Conservation (phyloP, 37 sponge, comb jelly and placozoan genomes). For the Aplysina aerophoba region DNA sequence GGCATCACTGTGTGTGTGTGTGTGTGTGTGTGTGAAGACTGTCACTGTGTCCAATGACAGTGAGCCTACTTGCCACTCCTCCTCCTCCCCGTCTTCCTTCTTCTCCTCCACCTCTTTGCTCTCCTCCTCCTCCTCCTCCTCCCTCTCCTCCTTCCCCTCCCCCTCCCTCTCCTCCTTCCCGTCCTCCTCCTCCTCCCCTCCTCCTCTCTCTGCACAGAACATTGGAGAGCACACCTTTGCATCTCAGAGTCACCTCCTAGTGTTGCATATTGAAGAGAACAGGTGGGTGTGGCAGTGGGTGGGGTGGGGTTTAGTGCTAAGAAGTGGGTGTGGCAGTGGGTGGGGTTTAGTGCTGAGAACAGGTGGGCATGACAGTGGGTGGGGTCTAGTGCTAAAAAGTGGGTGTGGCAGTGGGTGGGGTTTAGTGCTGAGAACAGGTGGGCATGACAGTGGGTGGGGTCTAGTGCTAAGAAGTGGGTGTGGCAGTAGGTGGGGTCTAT, state of each 20-base stretch:
- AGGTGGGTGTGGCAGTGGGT: constrained; percentile 37
- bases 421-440: neutral
- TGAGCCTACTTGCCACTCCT: no score
- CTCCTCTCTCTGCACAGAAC: constrained; percentile 35
- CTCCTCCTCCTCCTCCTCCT: no score
- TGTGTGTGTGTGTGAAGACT: no score
- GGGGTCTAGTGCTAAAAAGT: neutral
- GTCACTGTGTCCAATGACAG: neutral
- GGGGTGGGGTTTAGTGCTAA: neutral
- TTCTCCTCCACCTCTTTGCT: no score
- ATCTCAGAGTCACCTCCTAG: constrained; percentile 58
- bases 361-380: neutral
- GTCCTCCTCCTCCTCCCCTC: no score
- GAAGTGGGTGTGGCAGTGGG: neutral
- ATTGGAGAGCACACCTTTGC: constrained; percentile 65
- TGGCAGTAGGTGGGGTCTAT: neutral
- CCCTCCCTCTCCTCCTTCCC: no score
- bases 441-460: neutral
- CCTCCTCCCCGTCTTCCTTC: no score
- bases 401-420: neutral
- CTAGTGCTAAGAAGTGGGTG: neutral
- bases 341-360: neutral
- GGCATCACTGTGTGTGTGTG: neutral
- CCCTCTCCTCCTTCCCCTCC: no score
- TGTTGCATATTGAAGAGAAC: constrained; percentile 93